Evolutionary conservation across 2,113 vertebrate species (phyloP).

Genomic region (Dermatemys mawii): DNA sequence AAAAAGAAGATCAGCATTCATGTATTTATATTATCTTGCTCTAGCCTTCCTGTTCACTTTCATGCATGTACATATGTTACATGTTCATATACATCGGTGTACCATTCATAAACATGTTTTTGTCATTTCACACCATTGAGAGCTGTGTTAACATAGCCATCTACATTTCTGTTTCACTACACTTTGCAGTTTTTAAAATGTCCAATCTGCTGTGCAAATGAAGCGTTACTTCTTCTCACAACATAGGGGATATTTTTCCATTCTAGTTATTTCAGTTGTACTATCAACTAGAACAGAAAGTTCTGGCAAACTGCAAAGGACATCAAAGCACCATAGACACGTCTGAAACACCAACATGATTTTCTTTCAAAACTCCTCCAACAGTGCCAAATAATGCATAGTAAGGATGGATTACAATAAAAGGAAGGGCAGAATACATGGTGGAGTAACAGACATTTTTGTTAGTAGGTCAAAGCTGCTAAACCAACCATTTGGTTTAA

Average conservation of each 20-base stretch:
- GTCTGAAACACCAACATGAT: rapidly evolving
- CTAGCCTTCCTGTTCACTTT: not conserved
- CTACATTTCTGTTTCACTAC: rapidly evolving
- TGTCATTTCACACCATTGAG: not conserved
- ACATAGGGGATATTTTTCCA: rapidly evolving
- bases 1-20: not conserved
- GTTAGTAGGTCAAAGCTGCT: not conserved
- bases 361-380: rapidly evolving
- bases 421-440: not conserved
- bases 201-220: rapidly evolving
- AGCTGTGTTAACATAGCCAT: rapidly evolving
- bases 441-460: too few relatives aligned
- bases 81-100: not conserved
- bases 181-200: not conserved
- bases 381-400: rapidly evolving
- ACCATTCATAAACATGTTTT: rapidly evolving
- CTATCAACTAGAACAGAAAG: not conserved
- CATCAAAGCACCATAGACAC: rapidly evolving
- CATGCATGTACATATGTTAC: rapidly evolving
- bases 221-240: not conserved
- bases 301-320: not conserved
- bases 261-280: rapidly evolving
- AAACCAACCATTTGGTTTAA: not conserved
- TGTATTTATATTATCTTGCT: not conserved
- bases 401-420: not conserved